Base-by-base conservation (phyloP, 2,113 vertebrate species). In the Leptobrachium leishanense region DNA sequence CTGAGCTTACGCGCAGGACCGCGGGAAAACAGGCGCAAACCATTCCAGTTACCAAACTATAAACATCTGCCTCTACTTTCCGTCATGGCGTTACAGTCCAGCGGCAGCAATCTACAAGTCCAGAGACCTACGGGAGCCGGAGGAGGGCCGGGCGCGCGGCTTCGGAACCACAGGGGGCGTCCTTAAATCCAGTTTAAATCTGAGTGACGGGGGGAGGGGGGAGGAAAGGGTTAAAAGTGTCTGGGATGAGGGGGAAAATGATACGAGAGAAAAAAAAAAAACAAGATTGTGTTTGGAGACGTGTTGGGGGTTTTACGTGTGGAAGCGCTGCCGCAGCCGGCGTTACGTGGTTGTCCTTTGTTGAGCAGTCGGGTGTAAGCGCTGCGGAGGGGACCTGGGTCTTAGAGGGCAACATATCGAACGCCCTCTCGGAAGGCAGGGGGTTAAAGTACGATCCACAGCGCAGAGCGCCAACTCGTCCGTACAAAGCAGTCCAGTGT, bases 171-270 rank as follows among this genome's bases (percentile, higher is more conserved):
- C 20, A 31, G 20, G 20, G 20, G 46, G 8, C 46, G 8, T 50
- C 46, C 8, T 50, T 50, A 50, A 50, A 50, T 50, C 8, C 46
- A 50, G 8, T 8, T 50, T 5, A 50, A 50, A 8, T 50, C 46
- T 50, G 46, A 5, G 46, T 50, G 46, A 31, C 20, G 20, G 20
- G 20, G 50, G 20, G 67, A 67, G 31, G 11, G 72, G 15, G 15
- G 15, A 54, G 40, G 40, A 63, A 72, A 73, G 12, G 73, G 73
- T 73, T 62, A 80, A 80, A 80, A 80, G 4, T 54, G 20, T 20
- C 6, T 80, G 77, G 50, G 73, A 74, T 68, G 20, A 31, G 20
- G 20, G 20, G 20, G 20, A 1, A 31, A 80, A 74, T 74, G 71
- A 68, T 74, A 80, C 74, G 72, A 71, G 68, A 74, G 1, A 1